A percentile compares a stretch with the other conserved stretches of the same genome.
These are phyloP conservation scores for Melinopterus prodromus DNA, from an alignment of 2,888 invertebrate species.

Conservation along the genomic window DNA sequence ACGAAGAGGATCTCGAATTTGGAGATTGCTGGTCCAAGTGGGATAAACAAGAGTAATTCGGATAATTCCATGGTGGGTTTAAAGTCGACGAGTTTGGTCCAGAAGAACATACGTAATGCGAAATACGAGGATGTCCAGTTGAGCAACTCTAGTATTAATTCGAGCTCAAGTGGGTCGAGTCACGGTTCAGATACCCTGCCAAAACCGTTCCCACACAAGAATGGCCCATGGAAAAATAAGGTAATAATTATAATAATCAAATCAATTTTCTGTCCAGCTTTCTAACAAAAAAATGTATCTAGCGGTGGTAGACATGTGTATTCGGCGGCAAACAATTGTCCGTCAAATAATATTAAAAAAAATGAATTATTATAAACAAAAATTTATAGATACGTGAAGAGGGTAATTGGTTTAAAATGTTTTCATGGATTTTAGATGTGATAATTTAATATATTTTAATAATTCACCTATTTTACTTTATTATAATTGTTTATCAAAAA, in stretches of 20 bases:
- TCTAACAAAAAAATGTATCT: no score
- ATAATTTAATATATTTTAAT: no score
- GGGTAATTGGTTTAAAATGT: no score
- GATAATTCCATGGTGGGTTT: slow-evolving; percentile 60
- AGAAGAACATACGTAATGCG: slow-evolving; percentile 35
- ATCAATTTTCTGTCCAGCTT: no score
- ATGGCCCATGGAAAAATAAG: slow-evolving; percentile 52
- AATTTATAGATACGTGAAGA: no score
- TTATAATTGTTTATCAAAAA: no score
- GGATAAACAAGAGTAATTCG: slow-evolving; percentile 64
- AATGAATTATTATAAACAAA: no score
- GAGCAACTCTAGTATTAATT: slow-evolving; percentile 67
- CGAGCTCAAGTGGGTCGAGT: slow-evolving; percentile 63
- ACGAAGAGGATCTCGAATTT: slow-evolving; percentile 28
- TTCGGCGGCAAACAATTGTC: no score
- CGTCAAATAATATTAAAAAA: no score
- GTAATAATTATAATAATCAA: neutral
- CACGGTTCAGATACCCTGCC: slow-evolving; percentile 58
- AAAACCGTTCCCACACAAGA: slow-evolving; percentile 40
- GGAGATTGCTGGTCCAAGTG: slow-evolving; percentile 53
- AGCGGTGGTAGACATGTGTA: no score
- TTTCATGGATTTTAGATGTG: no score
- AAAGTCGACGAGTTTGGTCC: slow-evolving; percentile 28
- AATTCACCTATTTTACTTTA: no score
- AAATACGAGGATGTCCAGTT: slow-evolving; percentile 56